Evolutionary conservation across 37 sponge, comb jelly and placozoan genomes (phyloP).

Genomic region (Petrosia ficiformis): DNA sequence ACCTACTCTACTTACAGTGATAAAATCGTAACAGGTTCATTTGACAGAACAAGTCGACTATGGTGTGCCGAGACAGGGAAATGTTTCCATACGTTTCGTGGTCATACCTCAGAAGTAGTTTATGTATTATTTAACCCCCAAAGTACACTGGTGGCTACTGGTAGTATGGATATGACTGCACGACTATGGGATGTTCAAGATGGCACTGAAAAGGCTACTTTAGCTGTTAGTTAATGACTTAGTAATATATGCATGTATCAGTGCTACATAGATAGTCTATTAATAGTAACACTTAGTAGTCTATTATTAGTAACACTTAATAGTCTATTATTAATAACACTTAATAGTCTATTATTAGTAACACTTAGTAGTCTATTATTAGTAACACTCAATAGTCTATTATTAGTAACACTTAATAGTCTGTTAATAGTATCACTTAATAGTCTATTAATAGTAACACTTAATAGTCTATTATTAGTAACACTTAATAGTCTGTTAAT

Average conservation of each 20-base stretch:
- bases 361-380: no score
- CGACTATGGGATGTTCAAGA: conserved; percentile 85
- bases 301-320: no score
- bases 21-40: conserved; percentile 97
- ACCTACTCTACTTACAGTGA: conserved; percentile 47
- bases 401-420: no score
- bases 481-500: no score
- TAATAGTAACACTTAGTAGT: no score
- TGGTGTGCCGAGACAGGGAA: conserved; percentile 93
- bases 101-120: conserved; percentile 96
- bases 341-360: no score
- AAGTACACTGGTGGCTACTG: conserved; percentile 88
- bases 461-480: no score
- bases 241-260: background rate
- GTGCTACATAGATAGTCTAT: no score
- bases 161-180: conserved; percentile 97
- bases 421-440: no score
- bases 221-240: conserved; percentile 59
- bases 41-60: conserved; percentile 93
- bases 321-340: no score
- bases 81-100: conserved; percentile 90
- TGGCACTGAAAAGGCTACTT: conserved; percentile 79
- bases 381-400: no score
- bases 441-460: no score
- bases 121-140: conserved; percentile 87